Evolutionary conservation across 1,140 invertebrate genomes (phyloP).

Genomic region (Drosophila obscura): DNA sequence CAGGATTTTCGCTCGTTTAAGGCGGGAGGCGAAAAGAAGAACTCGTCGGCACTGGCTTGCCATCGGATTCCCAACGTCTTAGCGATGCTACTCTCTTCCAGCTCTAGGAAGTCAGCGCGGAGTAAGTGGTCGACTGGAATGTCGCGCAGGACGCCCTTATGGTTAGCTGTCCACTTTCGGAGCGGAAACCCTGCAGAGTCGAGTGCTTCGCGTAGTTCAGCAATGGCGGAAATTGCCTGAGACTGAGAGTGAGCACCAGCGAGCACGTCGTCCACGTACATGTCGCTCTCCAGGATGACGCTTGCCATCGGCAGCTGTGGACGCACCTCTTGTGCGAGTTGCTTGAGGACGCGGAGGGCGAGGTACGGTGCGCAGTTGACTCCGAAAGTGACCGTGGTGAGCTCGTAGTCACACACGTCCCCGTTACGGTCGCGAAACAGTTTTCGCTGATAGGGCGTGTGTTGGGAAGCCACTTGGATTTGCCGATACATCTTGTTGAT

Average conservation of each 20-base stretch:
- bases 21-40: neutral
- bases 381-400: too few species aligned
- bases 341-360: neutral
- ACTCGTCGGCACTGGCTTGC: neutral
- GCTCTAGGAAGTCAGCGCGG: neutral
- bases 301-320: neutral
- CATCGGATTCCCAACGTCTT: conserved; percentile 1
- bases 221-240: too few species aligned
- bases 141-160: too few species aligned
- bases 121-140: neutral
- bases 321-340: neutral
- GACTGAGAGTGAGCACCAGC: neutral
- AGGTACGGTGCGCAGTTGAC: too few species aligned
- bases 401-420: too few species aligned
- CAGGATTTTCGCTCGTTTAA: neutral
- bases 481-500: too few species aligned
- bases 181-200: too few species aligned
- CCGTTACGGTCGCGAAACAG: too few species aligned
- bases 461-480: too few species aligned
- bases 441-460: too few species aligned
- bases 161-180: too few species aligned
- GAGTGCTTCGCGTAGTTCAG: too few species aligned
- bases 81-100: neutral
- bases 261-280: neutral
- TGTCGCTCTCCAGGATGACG: neutral